Base-by-base conservation (phyloP, 2,888 invertebrate species). In the Apamea crenata region DNA sequence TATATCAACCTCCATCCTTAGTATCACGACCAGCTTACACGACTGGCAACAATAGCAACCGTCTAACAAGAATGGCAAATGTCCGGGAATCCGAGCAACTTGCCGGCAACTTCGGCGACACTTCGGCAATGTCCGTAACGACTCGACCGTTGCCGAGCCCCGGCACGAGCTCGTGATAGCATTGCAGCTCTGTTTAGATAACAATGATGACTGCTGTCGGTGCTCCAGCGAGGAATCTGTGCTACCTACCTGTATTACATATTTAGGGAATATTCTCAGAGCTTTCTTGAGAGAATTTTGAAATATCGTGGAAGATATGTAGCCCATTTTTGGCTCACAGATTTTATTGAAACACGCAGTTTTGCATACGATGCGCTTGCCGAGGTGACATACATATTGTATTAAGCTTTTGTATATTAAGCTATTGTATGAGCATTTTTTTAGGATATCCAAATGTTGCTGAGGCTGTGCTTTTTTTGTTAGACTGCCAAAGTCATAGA, bases 161-260 rank as follows among this genome's bases (percentile, higher is more conserved):
- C 71, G 36, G 61, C 56, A 7, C 66, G 12, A 21, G 53, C 66
- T 47, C 56, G 71, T 56, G 75, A 72, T 69, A 73, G 68, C 32
- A 40, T 21, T 84, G 80, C 74, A 84, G 59, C 59, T 47, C 63
- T 66, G 65, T 61, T 65, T 32, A 76, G 84, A 84, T 76, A 80
- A 76, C 75, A 80, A 65, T 72, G 21, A 69, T 72, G 16, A 18
- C 71, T 56, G 53, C 16, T n/a, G 59, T 36, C 53, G 50, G 29
- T 29, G n/a, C 65, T 44, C 10, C 66, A 21, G 40, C n/a, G 21
- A 21, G 25, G 8, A 63, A 25, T 29, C 47, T 59, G 47, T 14
- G 59, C 59, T 29, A 61, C 61, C 5, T 56, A 50, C 36, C 25
- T 18, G 59, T 25, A 1, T 10, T 36, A 67, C n/a, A 59, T 47